Base-by-base conservation (phyloP, 2,797 vertebrate genomes). In the Orestias chungarensis region DNA sequence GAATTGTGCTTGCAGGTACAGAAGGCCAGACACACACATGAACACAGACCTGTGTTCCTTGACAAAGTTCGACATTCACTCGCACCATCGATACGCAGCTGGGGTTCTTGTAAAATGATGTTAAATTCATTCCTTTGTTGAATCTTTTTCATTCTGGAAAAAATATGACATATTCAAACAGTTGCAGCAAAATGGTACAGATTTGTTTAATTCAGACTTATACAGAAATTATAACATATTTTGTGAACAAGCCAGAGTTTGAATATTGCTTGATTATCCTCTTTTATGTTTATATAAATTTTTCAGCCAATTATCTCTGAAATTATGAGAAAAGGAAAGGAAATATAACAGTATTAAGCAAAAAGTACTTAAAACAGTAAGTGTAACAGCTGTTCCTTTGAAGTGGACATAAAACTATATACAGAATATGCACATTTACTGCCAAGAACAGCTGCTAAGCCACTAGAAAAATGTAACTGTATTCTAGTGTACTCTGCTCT, bases 121-220 rank as follows among this genome's bases (percentile, higher is more conserved):
- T 86, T 87, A 78, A 80, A 87, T 86, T 84, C 82, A 49, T n/a
- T n/a, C n/a, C n/a, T n/a, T 64, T 80, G 82, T 82, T 35, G 66
- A 46, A 67, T 50, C 65, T 70, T 75, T 77, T 78, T 62, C 55
- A 65, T 61, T 2, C 23, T 62, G 68, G 27, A 12, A n/a, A 50
- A 50, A 50, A 25, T 25, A 10, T 50, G 8, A 9, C 31, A 20
- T 14, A 35, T 38, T 1, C 1, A 59, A 59, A 27, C 27, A 14
- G 38, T 29, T 23, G 40, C 67, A 43, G 23, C 23, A 69, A 79
- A 46, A 29, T 27, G 23, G 38, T 43, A 27, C 43, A 14, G 4
- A 18, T n/a, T 50, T 15, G 67, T n/a, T n/a, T n/a, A n/a, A n/a
- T n/a, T n/a, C n/a, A n/a, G n/a, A n/a, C n/a, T n/a, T n/a, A n/a